Conservation (phyloP, 2,113 vertebrate species). For the Trochalopteron elliotii region DNA sequence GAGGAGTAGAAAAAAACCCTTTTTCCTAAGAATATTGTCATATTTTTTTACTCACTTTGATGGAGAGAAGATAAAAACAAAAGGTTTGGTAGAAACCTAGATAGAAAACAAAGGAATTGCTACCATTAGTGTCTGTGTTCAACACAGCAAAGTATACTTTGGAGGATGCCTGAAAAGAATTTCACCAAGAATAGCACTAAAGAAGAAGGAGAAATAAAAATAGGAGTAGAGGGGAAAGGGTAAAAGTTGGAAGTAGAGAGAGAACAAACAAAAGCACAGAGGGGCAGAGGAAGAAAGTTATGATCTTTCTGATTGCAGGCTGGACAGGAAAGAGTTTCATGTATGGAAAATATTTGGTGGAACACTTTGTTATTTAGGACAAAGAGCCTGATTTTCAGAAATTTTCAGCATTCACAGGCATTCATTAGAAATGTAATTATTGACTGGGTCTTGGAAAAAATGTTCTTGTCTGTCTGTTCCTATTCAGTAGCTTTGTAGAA, state of each 20-base stretch:
- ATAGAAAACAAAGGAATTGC: neutral
- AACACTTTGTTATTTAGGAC: neutral
- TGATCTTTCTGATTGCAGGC: neutral
- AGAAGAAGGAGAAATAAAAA: neutral
- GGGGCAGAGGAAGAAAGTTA: neutral
- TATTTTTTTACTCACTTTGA: neutral
- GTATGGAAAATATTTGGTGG: neutral
- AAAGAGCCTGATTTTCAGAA: neutral
- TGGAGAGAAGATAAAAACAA: neutral
- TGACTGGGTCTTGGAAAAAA: neutral
- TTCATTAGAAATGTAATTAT: constrained; percentile 7
- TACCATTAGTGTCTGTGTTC: neutral
- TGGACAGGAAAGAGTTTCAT: neutral
- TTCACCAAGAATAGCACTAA: neutral
- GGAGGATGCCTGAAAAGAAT: neutral
- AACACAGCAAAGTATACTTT: neutral
- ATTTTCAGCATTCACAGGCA: neutral
- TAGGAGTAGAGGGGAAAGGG: neutral
- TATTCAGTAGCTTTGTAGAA: neutral
- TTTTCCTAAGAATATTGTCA: neutral
- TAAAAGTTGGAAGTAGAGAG: neutral
- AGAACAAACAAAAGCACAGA: neutral
- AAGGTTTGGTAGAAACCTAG: neutral
- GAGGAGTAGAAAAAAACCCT: neutral
- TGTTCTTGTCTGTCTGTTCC: neutral